Evolutionary conservation across 2,113 vertebrate genomes (phyloP), one percentile per base, ranked within the genome.

Genomic region (Oriolus oriolus): DNA sequence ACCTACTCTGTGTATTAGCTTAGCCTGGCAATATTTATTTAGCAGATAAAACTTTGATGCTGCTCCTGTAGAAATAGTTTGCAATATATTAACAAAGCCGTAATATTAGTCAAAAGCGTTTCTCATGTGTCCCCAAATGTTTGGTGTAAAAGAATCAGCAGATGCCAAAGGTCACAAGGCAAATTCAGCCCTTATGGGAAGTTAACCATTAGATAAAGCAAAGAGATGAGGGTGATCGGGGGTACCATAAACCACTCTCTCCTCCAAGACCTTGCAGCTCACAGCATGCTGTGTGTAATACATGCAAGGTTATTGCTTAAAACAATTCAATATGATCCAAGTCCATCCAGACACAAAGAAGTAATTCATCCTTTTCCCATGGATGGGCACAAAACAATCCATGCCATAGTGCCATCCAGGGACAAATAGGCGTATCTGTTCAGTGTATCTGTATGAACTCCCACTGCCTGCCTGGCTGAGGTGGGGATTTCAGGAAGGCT

Each of bases 41-140:
- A 89, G 68, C 70, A 92, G 80, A 81, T 80, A 86, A 89, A 91
- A 85, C 53, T 79, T 94, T 10, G 39, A 69, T 70, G 57, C 41
- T 73, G 73, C 19, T 76, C 39, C 65, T 73, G 50, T 49, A 88
- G 79, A 83, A 90, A 71, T 19, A 73, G 73, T 80, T 93, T 76
- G 83, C 84, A 84, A 70, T 89, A 31, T 30, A 70, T 81, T 88
- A 89, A 60, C 47, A 71, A 69, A 60, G 53, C 23, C 2, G 1
- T 84, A 70, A 74, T 87, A 77, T 87, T 70, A 79, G 57, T 92
- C 49, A 69, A 89, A 96, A 89, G 6, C 75, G 41, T 87, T 96
- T 90, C 81, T 93, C 11, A 10, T 17, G 78, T 53, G 27, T n/a
- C 76, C 69, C 77, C 52, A 79, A 64, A 87, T 57, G 75, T 79